Evolutionary conservation across 2,113 vertebrate genomes (phyloP).

Genomic region (Microtus oregoni): DNA sequence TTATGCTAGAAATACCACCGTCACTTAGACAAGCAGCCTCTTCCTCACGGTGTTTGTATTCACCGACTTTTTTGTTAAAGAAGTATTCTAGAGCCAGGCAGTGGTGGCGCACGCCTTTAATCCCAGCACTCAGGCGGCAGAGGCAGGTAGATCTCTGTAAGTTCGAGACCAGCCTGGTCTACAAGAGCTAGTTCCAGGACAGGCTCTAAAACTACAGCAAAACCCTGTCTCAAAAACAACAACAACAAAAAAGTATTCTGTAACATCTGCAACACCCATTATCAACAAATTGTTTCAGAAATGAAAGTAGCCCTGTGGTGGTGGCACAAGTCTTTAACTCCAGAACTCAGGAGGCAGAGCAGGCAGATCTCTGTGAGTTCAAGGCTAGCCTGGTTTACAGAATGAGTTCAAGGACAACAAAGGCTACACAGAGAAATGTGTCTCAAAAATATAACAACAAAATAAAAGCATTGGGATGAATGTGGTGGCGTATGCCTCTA

Average conservation of each 20-base stretch:
- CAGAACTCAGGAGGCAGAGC: not conserved
- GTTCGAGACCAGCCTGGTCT: no score
- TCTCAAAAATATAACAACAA: no score
- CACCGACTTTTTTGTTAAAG: not conserved
- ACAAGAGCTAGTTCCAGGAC: no score
- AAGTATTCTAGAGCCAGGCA: no score
- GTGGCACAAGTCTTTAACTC: not conserved
- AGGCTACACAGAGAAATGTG: not conserved
- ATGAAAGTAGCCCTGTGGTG: not conserved
- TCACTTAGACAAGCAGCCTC: not conserved
- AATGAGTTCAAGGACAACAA: not conserved
- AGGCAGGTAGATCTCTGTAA: no score
- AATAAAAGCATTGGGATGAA: no score
- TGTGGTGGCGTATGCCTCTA: no score
- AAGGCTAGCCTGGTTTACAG: not conserved
- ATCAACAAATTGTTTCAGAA: not conserved
- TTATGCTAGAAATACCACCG: not conserved
- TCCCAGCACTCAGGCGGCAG: no score
- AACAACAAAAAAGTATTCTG: not conserved
- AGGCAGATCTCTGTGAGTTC: not conserved
- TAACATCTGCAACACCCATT: not conserved
- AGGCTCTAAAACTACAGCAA: no score
- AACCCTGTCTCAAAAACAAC: no score
- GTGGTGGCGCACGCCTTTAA: no score
- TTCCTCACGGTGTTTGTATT: not conserved